Conservation (phyloP, 2,888 invertebrate genomes). For the Scrobipalpa atriplicella region DNA sequence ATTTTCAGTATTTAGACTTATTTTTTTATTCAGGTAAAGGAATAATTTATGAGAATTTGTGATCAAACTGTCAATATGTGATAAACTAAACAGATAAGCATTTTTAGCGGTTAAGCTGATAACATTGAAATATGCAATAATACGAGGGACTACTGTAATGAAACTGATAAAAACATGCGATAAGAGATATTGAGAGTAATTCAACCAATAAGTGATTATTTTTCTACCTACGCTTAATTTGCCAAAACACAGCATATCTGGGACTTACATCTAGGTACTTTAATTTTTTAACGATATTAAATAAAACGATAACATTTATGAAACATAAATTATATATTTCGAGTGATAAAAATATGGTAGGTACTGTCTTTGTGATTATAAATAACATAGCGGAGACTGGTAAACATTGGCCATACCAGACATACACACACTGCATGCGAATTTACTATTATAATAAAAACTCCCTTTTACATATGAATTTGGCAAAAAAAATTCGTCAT, state of each 20-base stretch:
- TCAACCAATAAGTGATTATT: no score
- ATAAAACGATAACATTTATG: constrained; percentile 34
- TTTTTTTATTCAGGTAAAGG: no score
- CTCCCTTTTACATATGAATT: neutral
- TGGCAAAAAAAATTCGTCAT: neutral
- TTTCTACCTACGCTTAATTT: no score
- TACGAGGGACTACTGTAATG: neutral
- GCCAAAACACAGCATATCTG: no score
- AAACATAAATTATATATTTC: constrained; percentile 47
- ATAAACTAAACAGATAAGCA: constrained; percentile 4
- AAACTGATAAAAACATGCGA: neutral
- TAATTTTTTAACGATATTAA: neutral
- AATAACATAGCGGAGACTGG: constrained; percentile 23
- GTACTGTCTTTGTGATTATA: constrained; percentile 36
- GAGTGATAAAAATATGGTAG: constrained; percentile 42
- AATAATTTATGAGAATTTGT: neutral
- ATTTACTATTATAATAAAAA: neutral
- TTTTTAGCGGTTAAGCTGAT: neutral
- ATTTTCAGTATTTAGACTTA: no score
- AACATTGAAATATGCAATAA: neutral
- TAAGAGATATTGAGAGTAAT: neutral
- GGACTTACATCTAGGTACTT: no score
- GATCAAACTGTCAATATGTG: neutral
- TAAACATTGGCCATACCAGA: neutral
- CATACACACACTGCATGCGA: neutral